Percentiles rank a stretch among this genome's conserved stretches.
These are phyloP conservation scores for Notarius lentiginosus DNA, from an alignment of 2,113 vertebrate species.

Conservation along the genomic window DNA sequence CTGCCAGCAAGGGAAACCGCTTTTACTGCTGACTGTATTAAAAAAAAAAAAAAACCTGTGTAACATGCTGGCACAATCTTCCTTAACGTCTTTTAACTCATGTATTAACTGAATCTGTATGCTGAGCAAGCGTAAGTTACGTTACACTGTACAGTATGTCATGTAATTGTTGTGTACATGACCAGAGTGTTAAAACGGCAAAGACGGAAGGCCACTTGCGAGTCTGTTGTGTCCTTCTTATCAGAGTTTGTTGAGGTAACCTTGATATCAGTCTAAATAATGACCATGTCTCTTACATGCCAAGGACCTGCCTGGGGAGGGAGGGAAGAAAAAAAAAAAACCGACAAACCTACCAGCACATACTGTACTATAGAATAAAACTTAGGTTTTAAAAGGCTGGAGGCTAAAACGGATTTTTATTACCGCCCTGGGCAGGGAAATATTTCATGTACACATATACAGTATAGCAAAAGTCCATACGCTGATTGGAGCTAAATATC, in stretches of 20 bases:
- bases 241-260: background rate
- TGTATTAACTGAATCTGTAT: conserved; percentile 1
- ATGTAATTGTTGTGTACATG: background rate
- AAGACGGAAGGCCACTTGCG: conserved; percentile 3
- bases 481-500: background rate
- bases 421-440: background rate
- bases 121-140: conserved; percentile 11
- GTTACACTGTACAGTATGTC: background rate
- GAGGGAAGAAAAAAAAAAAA: background rate
- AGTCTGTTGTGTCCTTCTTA: background rate
- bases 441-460: background rate
- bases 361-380: background rate
- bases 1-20: background rate
- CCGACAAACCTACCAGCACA: background rate
- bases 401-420: background rate
- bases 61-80: background rate
- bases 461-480: conserved; percentile 1
- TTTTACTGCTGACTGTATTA: background rate
- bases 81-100: background rate
- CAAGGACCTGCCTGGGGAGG: background rate
- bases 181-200: background rate
- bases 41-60: background rate
- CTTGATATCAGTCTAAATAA: conserved; percentile 8
- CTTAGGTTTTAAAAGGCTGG: background rate
- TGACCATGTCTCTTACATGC: background rate